Percentiles rank a stretch among this genome's conserved stretches.
phyloP scores from a whole-genome alignment of 2,888 invertebrate genomes.

The Drosophila acutilabella region DNA sequence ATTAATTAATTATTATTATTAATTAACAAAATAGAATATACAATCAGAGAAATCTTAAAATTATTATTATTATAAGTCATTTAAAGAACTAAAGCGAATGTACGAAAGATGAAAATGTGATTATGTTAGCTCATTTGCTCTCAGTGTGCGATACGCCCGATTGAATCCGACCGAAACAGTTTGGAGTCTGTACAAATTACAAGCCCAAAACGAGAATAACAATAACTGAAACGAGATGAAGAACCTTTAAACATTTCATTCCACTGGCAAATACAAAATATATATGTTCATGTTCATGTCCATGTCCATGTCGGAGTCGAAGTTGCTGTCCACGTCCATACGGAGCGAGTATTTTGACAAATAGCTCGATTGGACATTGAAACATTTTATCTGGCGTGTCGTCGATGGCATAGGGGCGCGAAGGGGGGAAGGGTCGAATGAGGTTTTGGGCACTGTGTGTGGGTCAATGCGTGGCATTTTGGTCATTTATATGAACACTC shows the following conservation, averaged over 20 bases:
- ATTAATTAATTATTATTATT: too few species aligned
- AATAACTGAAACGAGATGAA: slow-evolving; percentile 10
- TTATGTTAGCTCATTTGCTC: slow-evolving; percentile 15
- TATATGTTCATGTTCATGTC: slow-evolving; percentile 35
- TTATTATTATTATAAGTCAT: too few species aligned
- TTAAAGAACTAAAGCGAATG: neutral
- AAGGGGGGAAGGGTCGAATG: slow-evolving; percentile 22
- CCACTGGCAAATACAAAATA: slow-evolving; percentile 45
- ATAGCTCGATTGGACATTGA: slow-evolving; percentile 83
- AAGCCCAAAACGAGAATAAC: slow-evolving; percentile 7
- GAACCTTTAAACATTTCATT: slow-evolving; percentile 38
- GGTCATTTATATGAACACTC: slow-evolving; percentile 83
- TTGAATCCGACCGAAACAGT: slow-evolving; percentile 33
- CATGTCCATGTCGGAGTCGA: slow-evolving; percentile 30
- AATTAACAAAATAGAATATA: too few species aligned
- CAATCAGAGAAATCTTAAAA: too few species aligned
- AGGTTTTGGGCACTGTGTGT: slow-evolving; percentile 50
- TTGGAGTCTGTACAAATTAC: slow-evolving; percentile 11
- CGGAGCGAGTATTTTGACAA: slow-evolving; percentile 81
- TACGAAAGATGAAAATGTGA: neutral
- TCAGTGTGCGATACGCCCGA: slow-evolving; percentile 7
- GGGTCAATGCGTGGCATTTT: slow-evolving; percentile 81
- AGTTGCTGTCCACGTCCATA: slow-evolving; percentile 38
- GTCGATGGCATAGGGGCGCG: slow-evolving; percentile 67
- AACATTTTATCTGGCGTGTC: slow-evolving; percentile 83